Evolutionary conservation across 2,888 invertebrate genomes (phyloP), one percentile per base, ranked within the genome.

Genomic region (Gymnosoma rotundatum): DNA sequence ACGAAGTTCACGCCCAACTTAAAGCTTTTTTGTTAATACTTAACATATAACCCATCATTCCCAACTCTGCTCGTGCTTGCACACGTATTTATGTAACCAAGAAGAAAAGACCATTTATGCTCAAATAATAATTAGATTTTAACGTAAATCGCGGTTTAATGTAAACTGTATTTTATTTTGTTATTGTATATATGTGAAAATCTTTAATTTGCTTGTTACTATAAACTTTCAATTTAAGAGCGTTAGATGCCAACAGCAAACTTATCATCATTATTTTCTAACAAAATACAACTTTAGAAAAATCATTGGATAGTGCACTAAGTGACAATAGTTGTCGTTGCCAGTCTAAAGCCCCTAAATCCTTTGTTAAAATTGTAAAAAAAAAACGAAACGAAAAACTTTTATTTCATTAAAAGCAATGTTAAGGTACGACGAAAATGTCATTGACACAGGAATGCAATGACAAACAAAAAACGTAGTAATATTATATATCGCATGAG

Each of bases 281-380:
- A 32, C 7, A 20, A 9, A 52, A 16, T 21, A 52, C 52, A 25
- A 36, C 7, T 36, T 36, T 14, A 21, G 14, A 42, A 21, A 20
- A 52, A 18, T 18, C 50, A 18, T 18, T 48, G 0, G 21, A 52
- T n/a, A 67, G 25, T n/a, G 61, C 32, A 73, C 20, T 66, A 2
- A 73, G 72, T 52, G 56, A n/a, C 42, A 64, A 54, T 10, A 56
- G 52, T 54, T 70, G 54, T 52, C 54, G 36, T 58, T 64, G 50
- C 5, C 50, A 72, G 64, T 72, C 20, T 52, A 52, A 73, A 9
- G 32, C 56, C 32, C 32, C 0, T 16, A 76, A 81, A 76, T 70
- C 75, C 45, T 70, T 82, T 76, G 75, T 82, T 60, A n/a, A 64
- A 20, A 76, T 69, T 75, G 75, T 50, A 20, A 56, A 50, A 60